These are phyloP conservation scores for Petrolisthes manimaculis DNA, from an alignment of 2,888 invertebrate species.

Conservation along the genomic window DNA sequence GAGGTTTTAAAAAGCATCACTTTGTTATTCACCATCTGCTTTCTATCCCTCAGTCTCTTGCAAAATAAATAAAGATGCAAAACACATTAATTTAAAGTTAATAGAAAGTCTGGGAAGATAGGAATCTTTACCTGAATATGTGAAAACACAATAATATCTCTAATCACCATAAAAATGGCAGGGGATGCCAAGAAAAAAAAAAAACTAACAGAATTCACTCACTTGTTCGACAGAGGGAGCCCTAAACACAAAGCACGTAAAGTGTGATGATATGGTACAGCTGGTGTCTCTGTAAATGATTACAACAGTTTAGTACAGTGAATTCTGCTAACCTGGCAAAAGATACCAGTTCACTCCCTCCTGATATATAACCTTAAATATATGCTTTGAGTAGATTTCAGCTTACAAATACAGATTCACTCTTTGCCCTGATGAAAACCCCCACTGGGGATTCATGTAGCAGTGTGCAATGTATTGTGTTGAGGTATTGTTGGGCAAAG, in stretches of 20 bases:
- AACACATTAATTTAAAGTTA: background rate
- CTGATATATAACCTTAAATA: slow-evolving; percentile 3
- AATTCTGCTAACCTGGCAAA: background rate
- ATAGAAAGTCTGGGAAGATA: background rate
- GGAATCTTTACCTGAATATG: background rate
- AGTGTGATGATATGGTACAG: slow-evolving; percentile 72
- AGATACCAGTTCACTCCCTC: background rate
- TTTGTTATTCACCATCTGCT: no score
- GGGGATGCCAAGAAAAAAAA: background rate
- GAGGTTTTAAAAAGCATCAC: no score
- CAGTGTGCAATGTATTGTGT: no score
- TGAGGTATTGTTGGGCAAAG: no score
- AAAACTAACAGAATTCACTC: slow-evolving; percentile 66
- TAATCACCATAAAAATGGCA: background rate
- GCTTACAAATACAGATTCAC: background rate
- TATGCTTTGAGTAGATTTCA: background rate
- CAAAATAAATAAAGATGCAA: no score
- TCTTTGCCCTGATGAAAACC: no score
- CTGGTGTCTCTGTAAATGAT: slow-evolving; percentile 71
- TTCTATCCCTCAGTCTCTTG: no score
- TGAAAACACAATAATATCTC: no score
- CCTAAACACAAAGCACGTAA: slow-evolving; percentile 72
- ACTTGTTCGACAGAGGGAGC: slow-evolving; percentile 71
- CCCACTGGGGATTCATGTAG: no score
- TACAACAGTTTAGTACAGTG: background rate